Evolutionary conservation across 2,113 vertebrate genomes (phyloP).

Genomic region (Vulpes lagopus): DNA sequence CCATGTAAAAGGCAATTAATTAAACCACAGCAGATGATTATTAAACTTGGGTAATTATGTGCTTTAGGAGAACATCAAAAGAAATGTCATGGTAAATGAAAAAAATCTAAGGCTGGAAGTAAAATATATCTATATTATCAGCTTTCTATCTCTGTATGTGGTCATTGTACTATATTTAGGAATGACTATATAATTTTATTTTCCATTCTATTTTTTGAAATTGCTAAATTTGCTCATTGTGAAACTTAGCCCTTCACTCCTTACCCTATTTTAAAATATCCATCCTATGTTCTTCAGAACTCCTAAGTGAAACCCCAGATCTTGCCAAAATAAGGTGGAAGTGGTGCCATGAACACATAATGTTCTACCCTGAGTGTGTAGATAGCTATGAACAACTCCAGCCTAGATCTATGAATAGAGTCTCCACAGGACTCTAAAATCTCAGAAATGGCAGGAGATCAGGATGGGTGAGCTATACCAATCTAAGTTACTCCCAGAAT

Average conservation of each 20-base stretch:
- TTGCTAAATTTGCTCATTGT: background rate
- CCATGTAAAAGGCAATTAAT: background rate
- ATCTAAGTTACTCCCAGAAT: background rate
- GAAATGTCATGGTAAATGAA: background rate
- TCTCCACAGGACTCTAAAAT: background rate
- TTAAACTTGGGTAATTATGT: background rate
- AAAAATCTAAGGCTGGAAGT: slow-evolving; percentile 31
- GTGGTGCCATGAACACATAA: background rate
- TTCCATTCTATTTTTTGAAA: slow-evolving; percentile 31
- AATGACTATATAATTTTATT: background rate
- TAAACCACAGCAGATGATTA: background rate
- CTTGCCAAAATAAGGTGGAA: background rate
- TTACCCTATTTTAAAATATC: background rate
- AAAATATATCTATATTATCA: slow-evolving; percentile 1
- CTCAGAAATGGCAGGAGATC: background rate
- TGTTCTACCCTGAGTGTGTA: background rate
- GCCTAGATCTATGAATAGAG: background rate
- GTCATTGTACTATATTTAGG: background rate
- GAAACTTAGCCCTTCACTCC: background rate
- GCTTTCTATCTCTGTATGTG: background rate
- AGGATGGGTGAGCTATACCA: background rate
- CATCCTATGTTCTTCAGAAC: background rate
- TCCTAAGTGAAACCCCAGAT: background rate
- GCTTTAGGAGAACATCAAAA: background rate
- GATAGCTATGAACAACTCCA: background rate